Evolutionary conservation across 2,113 vertebrate genomes (phyloP), one percentile per base, ranked within the genome.

Genomic region (Oxyura jamaicensis): DNA sequence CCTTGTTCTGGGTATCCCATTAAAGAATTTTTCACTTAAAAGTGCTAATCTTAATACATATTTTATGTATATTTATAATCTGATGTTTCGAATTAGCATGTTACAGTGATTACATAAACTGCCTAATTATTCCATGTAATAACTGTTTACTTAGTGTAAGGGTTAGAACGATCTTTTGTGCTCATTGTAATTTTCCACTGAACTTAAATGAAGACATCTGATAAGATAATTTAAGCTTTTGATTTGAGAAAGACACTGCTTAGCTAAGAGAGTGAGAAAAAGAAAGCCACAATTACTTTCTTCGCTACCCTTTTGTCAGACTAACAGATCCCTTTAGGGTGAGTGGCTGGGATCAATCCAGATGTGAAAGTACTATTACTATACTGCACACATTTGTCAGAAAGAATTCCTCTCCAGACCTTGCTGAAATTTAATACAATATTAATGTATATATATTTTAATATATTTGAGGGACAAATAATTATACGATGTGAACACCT

Each of bases 351-450:
- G 66, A 48, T 5, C 84, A 92, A 82, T 60, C n/a, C 41, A 76
- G 62, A 88, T 74, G 65, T 56, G 90, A 93, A 93, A 85, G 50
- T 77, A 36, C 77, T 68, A 3, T 62, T 23, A 17, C 63, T 83
- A 23, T 46, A 3, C 79, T 82, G 83, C 79, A 36, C 77, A 46
- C 48, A 79, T 68, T 53, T 6, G 2, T 56, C 41, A 72, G 8
- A 85, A 77, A 55, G 26, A 86, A 73, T 68, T 91, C 39, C 82
- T 74, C 85, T 93, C 55, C 91, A 95, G 73, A 72, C 46, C 21
- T 67, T 8, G 6, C 56, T 63, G 55, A 77, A 63, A 58, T 88
- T 83, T 91, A 25, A 66, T 90, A 85, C 22, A 33, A 74, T 94
- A 69, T 74, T 88, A 53, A 39, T 41, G 7, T 42, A 56, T 10